These are phyloP conservation scores for Sciurus niger DNA, from an alignment of 2,113 vertebrate species.

Conservation along the genomic window DNA sequence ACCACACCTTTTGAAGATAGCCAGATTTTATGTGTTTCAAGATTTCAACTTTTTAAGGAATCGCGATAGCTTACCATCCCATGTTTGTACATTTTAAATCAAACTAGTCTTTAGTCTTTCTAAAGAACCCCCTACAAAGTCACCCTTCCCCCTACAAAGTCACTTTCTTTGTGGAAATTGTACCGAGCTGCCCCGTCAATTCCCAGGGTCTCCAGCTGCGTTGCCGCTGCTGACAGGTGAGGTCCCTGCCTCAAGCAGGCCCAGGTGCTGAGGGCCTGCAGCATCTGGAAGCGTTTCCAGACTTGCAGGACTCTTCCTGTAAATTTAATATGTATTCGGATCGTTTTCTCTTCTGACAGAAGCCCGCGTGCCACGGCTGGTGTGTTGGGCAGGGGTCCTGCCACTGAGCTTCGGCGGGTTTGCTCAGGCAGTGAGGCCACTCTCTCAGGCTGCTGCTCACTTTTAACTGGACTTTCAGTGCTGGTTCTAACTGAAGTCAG, in stretches of 20 bases:
- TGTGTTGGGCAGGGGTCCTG: too few species aligned
- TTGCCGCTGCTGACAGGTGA: rapidly evolving
- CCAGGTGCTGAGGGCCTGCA: neutral
- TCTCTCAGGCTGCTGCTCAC: neutral
- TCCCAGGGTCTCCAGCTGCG: too few species aligned
- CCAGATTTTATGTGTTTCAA: neutral
- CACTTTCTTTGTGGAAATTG: neutral
- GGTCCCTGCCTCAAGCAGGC: neutral
- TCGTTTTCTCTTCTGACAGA: neutral
- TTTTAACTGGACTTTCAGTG: neutral
- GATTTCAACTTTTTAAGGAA: neutral
- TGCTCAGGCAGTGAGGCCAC: too few species aligned
- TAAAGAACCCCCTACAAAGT: neutral
- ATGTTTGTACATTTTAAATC: neutral
- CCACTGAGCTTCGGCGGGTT: neutral
- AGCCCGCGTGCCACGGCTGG: neutral
- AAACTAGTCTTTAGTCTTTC: neutral
- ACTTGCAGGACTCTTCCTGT: neutral
- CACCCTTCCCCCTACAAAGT: neutral
- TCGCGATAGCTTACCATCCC: neutral
- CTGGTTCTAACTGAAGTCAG: neutral
- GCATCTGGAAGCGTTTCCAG: neutral
- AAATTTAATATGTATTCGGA: neutral
- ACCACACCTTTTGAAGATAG: neutral
- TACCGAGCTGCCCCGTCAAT: neutral